Evolutionary conservation across 2,797 vertebrate species (phyloP).

Genomic region (Lithobates pipiens): DNA sequence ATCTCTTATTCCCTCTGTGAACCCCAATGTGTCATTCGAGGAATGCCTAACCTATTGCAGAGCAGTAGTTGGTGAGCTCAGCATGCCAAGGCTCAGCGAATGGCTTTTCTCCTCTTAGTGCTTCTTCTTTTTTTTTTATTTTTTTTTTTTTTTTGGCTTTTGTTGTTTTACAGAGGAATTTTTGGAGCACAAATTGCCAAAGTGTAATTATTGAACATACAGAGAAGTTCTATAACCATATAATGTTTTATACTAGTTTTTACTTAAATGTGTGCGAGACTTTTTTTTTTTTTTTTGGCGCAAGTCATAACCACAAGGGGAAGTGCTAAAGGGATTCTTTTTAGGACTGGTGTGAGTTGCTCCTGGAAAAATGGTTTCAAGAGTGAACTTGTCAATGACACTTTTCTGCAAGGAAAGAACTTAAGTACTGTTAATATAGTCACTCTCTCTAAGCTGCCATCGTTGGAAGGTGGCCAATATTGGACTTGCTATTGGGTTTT

Average conservation of each 20-base stretch:
- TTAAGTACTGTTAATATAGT: too few relatives aligned
- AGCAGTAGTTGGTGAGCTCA: conserved; percentile 31
- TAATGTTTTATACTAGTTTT: conserved; percentile 36
- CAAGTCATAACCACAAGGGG: background rate
- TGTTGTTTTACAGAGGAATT: conserved; percentile 66
- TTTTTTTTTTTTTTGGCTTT: conserved; percentile 62
- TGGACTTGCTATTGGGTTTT: too few relatives aligned
- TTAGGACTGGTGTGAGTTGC: too few relatives aligned
- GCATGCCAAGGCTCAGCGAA: background rate
- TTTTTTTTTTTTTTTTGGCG: background rate
- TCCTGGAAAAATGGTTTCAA: too few relatives aligned
- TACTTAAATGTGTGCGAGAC: background rate
- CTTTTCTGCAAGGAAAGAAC: too few relatives aligned
- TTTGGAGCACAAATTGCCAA: conserved; percentile 67
- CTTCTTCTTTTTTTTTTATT: conserved; percentile 70
- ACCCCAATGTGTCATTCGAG: conserved; percentile 52
- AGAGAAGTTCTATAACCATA: conserved; percentile 33
- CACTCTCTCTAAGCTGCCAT: too few relatives aligned
- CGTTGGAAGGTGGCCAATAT: too few relatives aligned
- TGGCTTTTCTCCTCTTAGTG: conserved; percentile 69
- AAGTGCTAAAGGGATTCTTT: background rate
- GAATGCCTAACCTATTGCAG: conserved; percentile 33
- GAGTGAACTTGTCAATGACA: too few relatives aligned
- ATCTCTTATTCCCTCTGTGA: conserved; percentile 68
- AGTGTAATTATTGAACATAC: conserved; percentile 57